phyloP scores from a whole-genome alignment of 2,888 invertebrate species.

The Dorcus hopei region DNA sequence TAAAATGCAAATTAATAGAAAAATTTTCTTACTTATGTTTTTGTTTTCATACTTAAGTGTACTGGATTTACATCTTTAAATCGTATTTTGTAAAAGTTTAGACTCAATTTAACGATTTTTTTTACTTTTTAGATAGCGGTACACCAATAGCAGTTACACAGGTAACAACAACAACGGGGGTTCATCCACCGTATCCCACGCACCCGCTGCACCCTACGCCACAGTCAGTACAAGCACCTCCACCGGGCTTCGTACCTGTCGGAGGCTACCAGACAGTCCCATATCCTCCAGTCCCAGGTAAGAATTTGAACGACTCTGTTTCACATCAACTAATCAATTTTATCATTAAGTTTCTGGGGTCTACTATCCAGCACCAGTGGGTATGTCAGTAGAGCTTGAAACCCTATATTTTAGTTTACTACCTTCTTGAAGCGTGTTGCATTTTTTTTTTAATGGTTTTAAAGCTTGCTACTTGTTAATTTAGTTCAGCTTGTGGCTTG shows the following conservation, averaged over 20 bases:
- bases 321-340: background rate
- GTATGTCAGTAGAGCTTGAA: background rate
- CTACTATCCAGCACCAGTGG: constrained; percentile 1
- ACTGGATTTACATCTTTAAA: too few species aligned
- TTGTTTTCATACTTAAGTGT: too few species aligned
- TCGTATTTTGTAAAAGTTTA: too few species aligned
- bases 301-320: background rate
- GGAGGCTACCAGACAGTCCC: background rate
- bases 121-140: background rate
- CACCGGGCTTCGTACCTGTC: background rate
- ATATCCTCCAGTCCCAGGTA: background rate
- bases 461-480: too few species aligned
- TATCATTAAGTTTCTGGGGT: background rate
- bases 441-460: too few species aligned
- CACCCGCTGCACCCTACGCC: background rate
- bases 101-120: too few species aligned
- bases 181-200: background rate
- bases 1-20: too few species aligned
- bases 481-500: too few species aligned
- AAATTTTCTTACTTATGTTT: too few species aligned
- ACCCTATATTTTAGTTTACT: background rate
- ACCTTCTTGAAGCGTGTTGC: too few species aligned
- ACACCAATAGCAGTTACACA: background rate
- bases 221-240: background rate
- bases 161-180: background rate